These are phyloP conservation scores for Hyperoodon ampullatus DNA, from an alignment of 2,113 vertebrate genomes.

Conservation along the genomic window DNA sequence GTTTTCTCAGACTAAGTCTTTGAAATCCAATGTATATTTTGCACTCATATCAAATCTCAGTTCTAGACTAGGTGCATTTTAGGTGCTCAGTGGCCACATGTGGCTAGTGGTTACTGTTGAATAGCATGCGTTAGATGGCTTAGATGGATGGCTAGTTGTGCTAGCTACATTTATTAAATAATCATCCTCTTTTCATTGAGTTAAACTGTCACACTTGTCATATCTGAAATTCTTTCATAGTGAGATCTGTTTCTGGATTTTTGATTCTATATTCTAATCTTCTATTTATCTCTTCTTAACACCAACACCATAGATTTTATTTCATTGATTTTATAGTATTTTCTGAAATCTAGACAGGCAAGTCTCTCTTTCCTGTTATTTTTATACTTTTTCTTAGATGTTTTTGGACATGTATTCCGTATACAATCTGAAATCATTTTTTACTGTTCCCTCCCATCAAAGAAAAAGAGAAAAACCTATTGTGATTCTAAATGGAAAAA, in stretches of 20 bases:
- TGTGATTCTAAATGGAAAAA: not conserved
- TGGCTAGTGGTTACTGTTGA: not conserved
- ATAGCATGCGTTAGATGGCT: not conserved
- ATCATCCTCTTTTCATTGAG: not conserved
- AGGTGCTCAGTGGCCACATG: not conserved
- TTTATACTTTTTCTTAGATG: not conserved
- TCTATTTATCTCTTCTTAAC: not conserved
- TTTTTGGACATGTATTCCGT: not conserved
- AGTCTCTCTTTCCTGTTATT: not conserved
- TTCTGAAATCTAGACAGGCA: not conserved
- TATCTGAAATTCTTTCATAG: slow-evolving; percentile 17
- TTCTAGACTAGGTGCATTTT: not conserved
- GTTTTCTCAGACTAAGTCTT: not conserved
- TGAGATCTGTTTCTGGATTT: not conserved
- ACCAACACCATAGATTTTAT: not conserved
- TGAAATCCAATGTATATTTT: not conserved
- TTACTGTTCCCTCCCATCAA: not conserved
- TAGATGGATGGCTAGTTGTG: not conserved
- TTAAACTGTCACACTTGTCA: not conserved
- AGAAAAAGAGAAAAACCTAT: not conserved
- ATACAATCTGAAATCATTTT: not conserved
- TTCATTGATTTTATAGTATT: not conserved
- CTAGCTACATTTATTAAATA: not conserved
- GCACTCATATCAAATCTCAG: not conserved
- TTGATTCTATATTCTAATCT: not conserved